Base-by-base conservation (phyloP, 2,113 vertebrate species). In the Nothocercus julius region DNA sequence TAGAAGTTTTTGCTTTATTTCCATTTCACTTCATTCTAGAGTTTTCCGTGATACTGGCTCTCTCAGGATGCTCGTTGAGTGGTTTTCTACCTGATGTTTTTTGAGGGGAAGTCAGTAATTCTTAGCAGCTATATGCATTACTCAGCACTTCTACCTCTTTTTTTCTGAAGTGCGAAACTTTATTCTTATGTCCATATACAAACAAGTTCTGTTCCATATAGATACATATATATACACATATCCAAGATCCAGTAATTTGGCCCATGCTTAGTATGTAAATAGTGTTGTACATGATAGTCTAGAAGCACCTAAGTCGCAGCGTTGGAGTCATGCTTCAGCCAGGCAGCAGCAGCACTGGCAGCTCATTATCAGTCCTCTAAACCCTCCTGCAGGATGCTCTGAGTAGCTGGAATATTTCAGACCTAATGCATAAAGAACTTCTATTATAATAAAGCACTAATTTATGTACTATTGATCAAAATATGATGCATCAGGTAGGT, bases 311-410 rank as follows among this genome's bases (percentile, higher is more conserved):
- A 73, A 88, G 58, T 89, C 34, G 7, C 10, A 13, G 42, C 72
- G 53, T 72, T 62, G 30, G 74, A 80, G 75, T 76, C 0, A 0
- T 59, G 66, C 64, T 77, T 84, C 63, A 75, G 44, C 56, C 45
- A 63, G 1, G 2, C 61, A 81, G 74, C 63, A 85, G 58, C 38
- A 89, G 51, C 13, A 5, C 8, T 78, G 45, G 67, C 51, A 88
- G 42, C 47, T 90, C 69, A 15, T 81, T 85, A 81, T 36, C 49
- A 15, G 69, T 82, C 76, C 84, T 82, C 32, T 88, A 34, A 95
- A 81, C 85, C 83, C 22, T 95, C 61, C 85, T 93, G 45, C 32
- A 69, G 86, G 22, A 90, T 79, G 28, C 63, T 86, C 73, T 84
- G 74, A 81, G 82, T 88, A 94, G 47, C 58, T 76, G 47, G 32